Base-by-base conservation (phyloP, 1,140 invertebrate species). In the Pteromalus puparum region DNA sequence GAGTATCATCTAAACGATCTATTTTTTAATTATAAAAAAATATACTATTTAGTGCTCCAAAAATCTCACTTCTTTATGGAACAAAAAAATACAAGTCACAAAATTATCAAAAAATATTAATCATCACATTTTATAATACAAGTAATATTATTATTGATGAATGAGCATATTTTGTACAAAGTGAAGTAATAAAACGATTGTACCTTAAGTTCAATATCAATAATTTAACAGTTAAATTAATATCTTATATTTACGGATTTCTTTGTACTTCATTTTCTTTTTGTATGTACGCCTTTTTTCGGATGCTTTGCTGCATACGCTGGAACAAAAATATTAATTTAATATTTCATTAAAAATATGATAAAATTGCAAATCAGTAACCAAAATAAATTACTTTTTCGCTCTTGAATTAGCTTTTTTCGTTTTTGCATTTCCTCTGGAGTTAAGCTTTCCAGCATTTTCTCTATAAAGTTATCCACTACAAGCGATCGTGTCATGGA, bases 401-500 rank as follows among this genome's bases (percentile, higher is more conserved):
- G 93, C 86, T 93, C 91, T 83, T 93, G 88, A 0, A 95, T 87
- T n/a, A 94, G 89, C 34, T 94, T 89, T 78, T 89, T 87, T 83
- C 94, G 90, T 83, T 91, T 94, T 84, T 92, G 85, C 87, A 94
- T 94, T 87, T 93, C 89, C 48, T 94, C 92, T 7, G 89, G 89
- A 24, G 94, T 91, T n/a, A 95, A 90, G 84, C 93, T 95, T 61
- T 94, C 93, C 9, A 96, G 92, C 93, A 96, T 95, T 89, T 94
- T 94, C 13, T 96, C 95, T 79, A 95, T 95, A 83, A 95, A 94
- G 81, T 94, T 94, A 87, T 95, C 94, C 67, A 95, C 84, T 10
- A 94, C 94, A 82, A 95, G 89, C 26, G 94, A 94, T 81, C 90
- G 93, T 85, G 92, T 94, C 89, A 95, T 93, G 0, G 93, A 91